phyloP scores from a whole-genome alignment of 2,113 vertebrate species.

The Lethenteron reissneri region DNA sequence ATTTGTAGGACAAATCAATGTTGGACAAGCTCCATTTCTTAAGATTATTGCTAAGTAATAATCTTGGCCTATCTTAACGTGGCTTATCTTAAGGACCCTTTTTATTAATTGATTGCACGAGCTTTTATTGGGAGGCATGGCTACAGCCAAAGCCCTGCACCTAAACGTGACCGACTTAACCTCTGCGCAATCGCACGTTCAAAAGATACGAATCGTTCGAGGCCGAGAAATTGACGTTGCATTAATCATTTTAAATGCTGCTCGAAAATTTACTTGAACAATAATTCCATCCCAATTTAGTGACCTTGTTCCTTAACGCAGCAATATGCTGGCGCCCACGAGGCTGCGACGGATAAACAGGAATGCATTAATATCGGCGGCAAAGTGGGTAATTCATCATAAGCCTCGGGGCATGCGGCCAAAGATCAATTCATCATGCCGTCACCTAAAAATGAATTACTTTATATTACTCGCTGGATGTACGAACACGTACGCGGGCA shows the following conservation, averaged over 20 bases:
- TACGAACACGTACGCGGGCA: too few species aligned
- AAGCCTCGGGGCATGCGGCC: background rate
- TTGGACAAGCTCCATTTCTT: background rate
- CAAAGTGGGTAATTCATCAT: conserved; percentile 2
- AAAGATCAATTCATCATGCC: conserved; percentile 1
- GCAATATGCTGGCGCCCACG: background rate
- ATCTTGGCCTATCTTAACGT: background rate
- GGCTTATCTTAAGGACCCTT: too few species aligned
- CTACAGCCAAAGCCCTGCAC: too few species aligned
- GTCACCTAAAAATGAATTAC: background rate
- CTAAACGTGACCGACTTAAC: too few species aligned
- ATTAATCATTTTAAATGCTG: conserved; percentile 6
- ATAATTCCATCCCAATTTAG: conserved; percentile 2
- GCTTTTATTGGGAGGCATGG: too few species aligned
- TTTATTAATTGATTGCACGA: too few species aligned
- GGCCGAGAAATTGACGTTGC: background rate
- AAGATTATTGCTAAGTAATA: background rate
- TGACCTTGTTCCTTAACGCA: background rate
- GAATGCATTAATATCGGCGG: conserved; percentile 1
- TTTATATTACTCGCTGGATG: too few species aligned
- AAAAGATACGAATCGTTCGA: conserved; percentile 2
- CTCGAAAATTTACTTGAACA: background rate
- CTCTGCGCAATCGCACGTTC: background rate
- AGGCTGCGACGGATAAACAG: background rate
- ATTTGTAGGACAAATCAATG: background rate